These are phyloP conservation scores for Eumeta japonica DNA, from an alignment of 1,140 invertebrate genomes.

Conservation along the genomic window DNA sequence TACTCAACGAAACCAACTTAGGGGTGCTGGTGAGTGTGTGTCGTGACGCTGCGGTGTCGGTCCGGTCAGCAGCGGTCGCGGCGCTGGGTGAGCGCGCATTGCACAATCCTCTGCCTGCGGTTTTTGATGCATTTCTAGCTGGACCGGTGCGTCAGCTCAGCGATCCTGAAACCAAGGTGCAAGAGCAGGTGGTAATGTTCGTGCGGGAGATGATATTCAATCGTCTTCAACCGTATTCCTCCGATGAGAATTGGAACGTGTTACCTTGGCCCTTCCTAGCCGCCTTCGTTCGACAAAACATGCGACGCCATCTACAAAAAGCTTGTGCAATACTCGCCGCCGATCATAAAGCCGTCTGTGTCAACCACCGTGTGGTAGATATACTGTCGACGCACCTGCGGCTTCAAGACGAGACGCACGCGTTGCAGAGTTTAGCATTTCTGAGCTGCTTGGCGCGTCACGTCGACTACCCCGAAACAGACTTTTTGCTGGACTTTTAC, in stretches of 20 bases:
- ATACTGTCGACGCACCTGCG: slow-evolving; percentile 34
- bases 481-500: slow-evolving; percentile 40
- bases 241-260: slow-evolving; percentile 11
- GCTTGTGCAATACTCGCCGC: slow-evolving; percentile 30
- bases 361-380: slow-evolving; percentile 36
- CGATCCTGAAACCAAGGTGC: slow-evolving; percentile 34
- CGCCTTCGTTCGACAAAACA: slow-evolving; percentile 35
- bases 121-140: slow-evolving; percentile 38
- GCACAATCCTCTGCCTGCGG: slow-evolving; percentile 13
- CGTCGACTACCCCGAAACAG: slow-evolving; percentile 26
- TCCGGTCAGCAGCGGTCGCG: slow-evolving; percentile 33
- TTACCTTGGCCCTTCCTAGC: slow-evolving; percentile 42
- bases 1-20: slow-evolving; percentile 4
- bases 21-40: slow-evolving; percentile 41
- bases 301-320: slow-evolving; percentile 41
- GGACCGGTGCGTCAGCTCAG: slow-evolving; percentile 46
- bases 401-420: slow-evolving; percentile 19
- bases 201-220: slow-evolving; percentile 30
- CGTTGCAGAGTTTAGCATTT: slow-evolving; percentile 37
- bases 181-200: slow-evolving; percentile 39
- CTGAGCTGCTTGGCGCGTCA: slow-evolving; percentile 35
- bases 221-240: slow-evolving; percentile 20
- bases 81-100: slow-evolving; percentile 31
- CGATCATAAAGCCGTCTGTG: slow-evolving; percentile 8
- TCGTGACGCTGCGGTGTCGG: slow-evolving; percentile 44